phyloP scores from a whole-genome alignment of 1,140 invertebrate genomes.

The Drosophila lacteicornis region DNA sequence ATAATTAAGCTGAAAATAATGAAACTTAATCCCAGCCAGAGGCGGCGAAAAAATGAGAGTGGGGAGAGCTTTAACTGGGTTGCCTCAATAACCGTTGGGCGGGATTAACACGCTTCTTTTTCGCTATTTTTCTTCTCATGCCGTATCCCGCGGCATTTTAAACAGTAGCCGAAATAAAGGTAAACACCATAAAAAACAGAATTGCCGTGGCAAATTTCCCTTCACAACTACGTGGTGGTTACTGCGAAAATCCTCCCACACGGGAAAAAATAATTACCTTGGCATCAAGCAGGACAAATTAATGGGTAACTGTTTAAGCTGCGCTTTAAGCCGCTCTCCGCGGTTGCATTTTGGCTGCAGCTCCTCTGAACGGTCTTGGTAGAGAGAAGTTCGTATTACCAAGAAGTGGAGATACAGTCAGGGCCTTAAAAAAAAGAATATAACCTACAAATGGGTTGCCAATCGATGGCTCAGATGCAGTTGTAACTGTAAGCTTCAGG shows the following conservation, averaged over 20 bases:
- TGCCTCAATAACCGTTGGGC: conserved; percentile 74
- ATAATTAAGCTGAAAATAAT: conserved; percentile 82
- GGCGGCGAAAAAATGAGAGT: conserved; percentile 28
- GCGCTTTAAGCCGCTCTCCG: conserved; percentile 7
- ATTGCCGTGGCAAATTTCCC: conserved; percentile 30
- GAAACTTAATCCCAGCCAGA: conserved; percentile 70
- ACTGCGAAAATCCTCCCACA: conserved; percentile 11
- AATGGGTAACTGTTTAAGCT: conserved; percentile 18
- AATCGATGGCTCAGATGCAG: not conserved
- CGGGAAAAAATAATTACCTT: conserved; percentile 30
- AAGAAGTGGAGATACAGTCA: not conserved
- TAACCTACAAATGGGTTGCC: not conserved
- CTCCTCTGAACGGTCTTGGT: not conserved
- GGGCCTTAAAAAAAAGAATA: not conserved
- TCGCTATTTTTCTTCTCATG: conserved; percentile 7
- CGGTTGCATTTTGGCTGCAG: not conserved
- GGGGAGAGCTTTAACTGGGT: conserved; percentile 68
- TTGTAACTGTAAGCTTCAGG: not conserved
- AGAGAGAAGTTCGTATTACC: too few species aligned
- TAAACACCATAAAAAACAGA: conserved; percentile 27
- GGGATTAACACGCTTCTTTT: conserved; percentile 68
- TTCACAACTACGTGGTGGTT: conserved; percentile 16
- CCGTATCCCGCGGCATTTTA: conserved; percentile 26
- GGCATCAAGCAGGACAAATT: conserved; percentile 31
- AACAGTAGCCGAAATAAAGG: conserved; percentile 53